Conservation (phyloP, 2,797 vertebrate species). For the Chelmon rostratus region DNA sequence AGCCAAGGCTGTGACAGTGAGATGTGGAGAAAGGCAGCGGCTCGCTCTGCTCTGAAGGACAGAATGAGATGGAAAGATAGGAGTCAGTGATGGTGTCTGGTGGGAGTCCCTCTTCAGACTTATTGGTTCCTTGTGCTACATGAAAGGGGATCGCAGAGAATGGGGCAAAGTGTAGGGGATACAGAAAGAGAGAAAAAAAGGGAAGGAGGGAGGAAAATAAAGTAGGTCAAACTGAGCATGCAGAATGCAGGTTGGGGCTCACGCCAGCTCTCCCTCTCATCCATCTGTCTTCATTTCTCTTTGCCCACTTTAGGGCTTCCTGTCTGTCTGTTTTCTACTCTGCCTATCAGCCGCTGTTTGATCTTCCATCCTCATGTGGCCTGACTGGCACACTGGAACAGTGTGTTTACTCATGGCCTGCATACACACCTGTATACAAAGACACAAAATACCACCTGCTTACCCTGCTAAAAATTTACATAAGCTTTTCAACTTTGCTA, state of each 20-base stretch:
- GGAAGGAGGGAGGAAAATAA: conserved; percentile 53
- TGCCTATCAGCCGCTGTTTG: conserved; percentile 35
- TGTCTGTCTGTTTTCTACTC: conserved; percentile 43
- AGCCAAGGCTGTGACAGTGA: conserved; percentile 58
- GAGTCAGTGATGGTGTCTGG: conserved; percentile 44
- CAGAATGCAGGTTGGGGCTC: conserved; percentile 51
- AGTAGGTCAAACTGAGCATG: conserved; percentile 74
- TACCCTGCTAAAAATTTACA: background rate
- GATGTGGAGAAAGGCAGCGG: conserved; percentile 24
- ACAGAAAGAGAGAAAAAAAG: conserved; percentile 29
- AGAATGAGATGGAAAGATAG: conserved; percentile 53
- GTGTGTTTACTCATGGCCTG: conserved; percentile 34
- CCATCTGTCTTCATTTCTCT: conserved; percentile 69
- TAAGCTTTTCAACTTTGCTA: too few relatives aligned
- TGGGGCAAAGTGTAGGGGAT: conserved; percentile 40
- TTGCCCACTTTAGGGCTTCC: conserved; percentile 46
- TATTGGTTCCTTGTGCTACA: conserved; percentile 71
- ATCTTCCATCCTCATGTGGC: conserved; percentile 62
- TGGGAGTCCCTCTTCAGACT: conserved; percentile 47
- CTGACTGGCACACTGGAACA: conserved; percentile 41
- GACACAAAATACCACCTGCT: background rate
- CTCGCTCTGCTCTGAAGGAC: conserved; percentile 47
- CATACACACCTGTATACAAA: conserved; percentile 17
- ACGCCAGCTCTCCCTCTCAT: conserved; percentile 37
- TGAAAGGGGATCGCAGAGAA: conserved; percentile 66